Percentiles rank a stretch among this genome's conserved stretches.
These are phyloP conservation scores for Polia nebulosa DNA, from an alignment of 2,888 invertebrate species.

Conservation along the genomic window DNA sequence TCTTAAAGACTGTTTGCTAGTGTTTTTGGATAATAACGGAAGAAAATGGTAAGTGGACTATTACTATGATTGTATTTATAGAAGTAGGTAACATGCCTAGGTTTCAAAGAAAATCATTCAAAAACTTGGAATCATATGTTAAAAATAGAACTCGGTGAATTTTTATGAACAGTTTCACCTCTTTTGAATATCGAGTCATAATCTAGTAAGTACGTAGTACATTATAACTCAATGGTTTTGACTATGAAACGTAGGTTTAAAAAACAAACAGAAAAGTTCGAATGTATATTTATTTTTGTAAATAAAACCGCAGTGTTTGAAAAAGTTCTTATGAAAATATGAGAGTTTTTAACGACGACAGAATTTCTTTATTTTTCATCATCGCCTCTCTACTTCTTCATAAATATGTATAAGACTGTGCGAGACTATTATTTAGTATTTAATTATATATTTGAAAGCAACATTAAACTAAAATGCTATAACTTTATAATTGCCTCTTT, in stretches of 20 bases:
- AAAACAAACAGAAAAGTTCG: no score
- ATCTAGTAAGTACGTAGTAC: no score
- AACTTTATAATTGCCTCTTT: conserved; percentile 18
- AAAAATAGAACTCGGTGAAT: neutral
- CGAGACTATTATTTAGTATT: conserved; percentile 11
- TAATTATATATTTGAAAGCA: conserved; percentile 42
- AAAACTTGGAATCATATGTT: neutral
- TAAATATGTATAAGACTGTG: conserved; percentile 45
- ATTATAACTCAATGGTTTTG: no score
- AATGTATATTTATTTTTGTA: no score
- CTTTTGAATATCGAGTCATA: no score
- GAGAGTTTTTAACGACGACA: neutral
- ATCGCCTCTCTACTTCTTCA: conserved; percentile 27
- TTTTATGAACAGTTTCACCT: neutral
- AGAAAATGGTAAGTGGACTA: conserved; percentile 57
- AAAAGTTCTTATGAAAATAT: neutral
- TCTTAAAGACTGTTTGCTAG: conserved; percentile 38
- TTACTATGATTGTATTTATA: neutral
- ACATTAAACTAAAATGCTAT: conserved; percentile 4
- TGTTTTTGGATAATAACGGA: conserved; percentile 52
- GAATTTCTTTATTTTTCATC: neutral
- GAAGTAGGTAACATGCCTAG: no score
- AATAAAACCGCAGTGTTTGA: neutral
- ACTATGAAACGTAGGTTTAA: no score
- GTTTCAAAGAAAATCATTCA: neutral